phyloP scores from a whole-genome alignment of 2,113 vertebrate species.

The Columba livia region DNA sequence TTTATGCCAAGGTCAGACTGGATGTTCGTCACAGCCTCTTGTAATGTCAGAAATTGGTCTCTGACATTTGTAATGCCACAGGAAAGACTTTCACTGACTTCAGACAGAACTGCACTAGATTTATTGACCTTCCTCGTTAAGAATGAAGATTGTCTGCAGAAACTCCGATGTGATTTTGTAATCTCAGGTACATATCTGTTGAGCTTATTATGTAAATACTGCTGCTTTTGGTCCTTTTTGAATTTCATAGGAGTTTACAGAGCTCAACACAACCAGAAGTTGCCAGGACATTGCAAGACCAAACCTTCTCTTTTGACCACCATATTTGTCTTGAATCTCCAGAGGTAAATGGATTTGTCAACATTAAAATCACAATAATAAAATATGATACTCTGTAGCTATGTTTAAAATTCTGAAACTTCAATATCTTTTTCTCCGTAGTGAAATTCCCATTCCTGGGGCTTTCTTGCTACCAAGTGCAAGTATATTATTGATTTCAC shows the following conservation, averaged over 20 bases:
- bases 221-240: not conserved
- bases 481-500: not conserved
- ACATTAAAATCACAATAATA: not conserved
- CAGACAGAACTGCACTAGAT: not conserved
- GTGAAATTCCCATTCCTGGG: not conserved
- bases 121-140: conserved; percentile 21
- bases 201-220: not conserved
- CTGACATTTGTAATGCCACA: conserved; percentile 34
- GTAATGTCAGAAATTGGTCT: conserved; percentile 30
- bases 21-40: conserved; percentile 8
- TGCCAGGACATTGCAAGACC: not conserved
- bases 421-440: not conserved
- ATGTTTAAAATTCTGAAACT: not conserved
- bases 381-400: not conserved
- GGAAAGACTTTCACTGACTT: not conserved
- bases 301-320: not conserved
- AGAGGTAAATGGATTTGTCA: not conserved
- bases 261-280: not conserved
- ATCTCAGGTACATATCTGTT: not conserved
- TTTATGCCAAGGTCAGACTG: conserved; percentile 53
- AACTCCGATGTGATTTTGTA: not conserved
- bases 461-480: not conserved
- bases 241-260: not conserved
- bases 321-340: not conserved
- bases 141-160: conserved; percentile 15